phyloP scores from a whole-genome alignment of 2,113 vertebrate genomes.

The Pelecanus crispus region DNA sequence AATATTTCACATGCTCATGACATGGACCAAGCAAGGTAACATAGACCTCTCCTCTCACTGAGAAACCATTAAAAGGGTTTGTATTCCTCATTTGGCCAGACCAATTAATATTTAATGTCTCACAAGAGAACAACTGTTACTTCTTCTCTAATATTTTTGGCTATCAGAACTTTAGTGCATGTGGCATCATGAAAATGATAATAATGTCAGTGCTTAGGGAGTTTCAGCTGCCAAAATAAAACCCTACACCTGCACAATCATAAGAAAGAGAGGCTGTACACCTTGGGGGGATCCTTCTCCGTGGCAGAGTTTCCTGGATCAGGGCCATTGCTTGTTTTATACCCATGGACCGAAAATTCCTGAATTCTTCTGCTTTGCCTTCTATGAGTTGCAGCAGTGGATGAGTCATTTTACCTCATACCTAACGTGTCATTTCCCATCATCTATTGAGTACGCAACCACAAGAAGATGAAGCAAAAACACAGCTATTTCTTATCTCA shows the following conservation, averaged over 20 bases:
- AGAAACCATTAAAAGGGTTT: background rate
- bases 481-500: slow-evolving; percentile 60
- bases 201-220: background rate
- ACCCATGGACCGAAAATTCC: slow-evolving; percentile 24
- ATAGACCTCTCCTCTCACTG: background rate
- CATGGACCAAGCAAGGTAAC: background rate
- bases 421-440: slow-evolving; percentile 46
- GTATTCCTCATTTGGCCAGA: background rate
- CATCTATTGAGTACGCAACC: background rate
- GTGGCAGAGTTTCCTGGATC: slow-evolving; percentile 26
- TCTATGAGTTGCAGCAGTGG: background rate
- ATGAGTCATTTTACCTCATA: slow-evolving; percentile 50
- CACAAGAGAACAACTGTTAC: background rate
- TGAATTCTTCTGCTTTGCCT: slow-evolving; percentile 11
- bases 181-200: background rate
- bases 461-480: slow-evolving; percentile 57
- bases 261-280: background rate
- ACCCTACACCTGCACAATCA: background rate
- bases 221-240: slow-evolving; percentile 32
- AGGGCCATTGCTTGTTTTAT: slow-evolving; percentile 29
- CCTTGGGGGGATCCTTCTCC: background rate
- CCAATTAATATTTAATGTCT: background rate
- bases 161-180: background rate
- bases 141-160: background rate
- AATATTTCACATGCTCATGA: background rate